Conservation (phyloP, 2,888 invertebrate species). For the Carcina quercana region DNA sequence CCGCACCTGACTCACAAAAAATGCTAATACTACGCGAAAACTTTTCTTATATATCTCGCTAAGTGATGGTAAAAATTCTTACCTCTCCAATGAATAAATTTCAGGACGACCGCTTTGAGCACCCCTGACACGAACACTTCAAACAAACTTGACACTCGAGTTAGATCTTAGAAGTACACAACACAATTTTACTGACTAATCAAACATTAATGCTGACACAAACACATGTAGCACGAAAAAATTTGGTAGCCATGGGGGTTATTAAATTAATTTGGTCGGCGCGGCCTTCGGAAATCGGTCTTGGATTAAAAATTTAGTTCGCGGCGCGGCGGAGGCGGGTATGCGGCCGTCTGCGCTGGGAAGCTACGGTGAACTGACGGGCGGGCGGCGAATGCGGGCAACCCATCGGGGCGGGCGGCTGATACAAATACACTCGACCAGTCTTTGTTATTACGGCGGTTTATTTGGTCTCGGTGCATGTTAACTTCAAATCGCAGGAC, state of each 20-base stretch:
- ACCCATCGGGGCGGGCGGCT: constrained; percentile 15
- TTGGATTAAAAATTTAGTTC: constrained; percentile 60
- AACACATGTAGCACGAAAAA: constrained; percentile 11
- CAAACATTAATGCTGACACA: no score
- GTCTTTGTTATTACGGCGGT: not conserved
- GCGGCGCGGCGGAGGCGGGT: constrained; percentile 13
- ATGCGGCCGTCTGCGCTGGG: constrained; percentile 20
- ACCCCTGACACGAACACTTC: constrained; percentile 48
- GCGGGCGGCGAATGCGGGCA: constrained; percentile 19
- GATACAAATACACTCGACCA: not conserved
- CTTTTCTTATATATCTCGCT: no score
- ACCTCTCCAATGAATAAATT: constrained; percentile 49
- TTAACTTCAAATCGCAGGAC: no score
- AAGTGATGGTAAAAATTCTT: no score
- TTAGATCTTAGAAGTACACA: no score
- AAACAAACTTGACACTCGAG: constrained; percentile 49
- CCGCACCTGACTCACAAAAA: no score
- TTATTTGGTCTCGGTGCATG: no score
- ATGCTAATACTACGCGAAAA: no score
- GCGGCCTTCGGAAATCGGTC: constrained; percentile 21
- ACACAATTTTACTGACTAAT: constrained; percentile 3
- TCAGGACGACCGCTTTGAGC: constrained; percentile 49
- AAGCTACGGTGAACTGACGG: constrained; percentile 15
- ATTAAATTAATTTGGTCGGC: not conserved
- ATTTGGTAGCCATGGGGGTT: constrained; percentile 17